Evolutionary conservation across 2,113 vertebrate genomes (phyloP).

Genomic region (Polypterus senegalus): DNA sequence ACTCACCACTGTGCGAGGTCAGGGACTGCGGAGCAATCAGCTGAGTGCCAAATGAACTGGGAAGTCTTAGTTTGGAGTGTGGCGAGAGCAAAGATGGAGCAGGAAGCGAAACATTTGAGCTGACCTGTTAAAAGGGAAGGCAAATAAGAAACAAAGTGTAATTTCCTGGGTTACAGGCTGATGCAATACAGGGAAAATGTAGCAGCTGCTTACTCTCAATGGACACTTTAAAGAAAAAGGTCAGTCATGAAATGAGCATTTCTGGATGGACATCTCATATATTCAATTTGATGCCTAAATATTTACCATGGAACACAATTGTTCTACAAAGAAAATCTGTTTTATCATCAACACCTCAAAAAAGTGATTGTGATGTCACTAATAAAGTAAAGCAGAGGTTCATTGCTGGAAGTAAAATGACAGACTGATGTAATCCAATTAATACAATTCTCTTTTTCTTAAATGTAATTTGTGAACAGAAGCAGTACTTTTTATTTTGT

Average conservation of each 20-base stretch:
- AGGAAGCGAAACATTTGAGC: conserved; percentile 56
- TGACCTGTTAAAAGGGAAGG: conserved; percentile 57
- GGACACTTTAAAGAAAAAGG: conserved; percentile 11
- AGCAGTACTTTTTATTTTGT: too few relatives aligned
- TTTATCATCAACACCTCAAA: too few relatives aligned
- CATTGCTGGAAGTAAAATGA: too few relatives aligned
- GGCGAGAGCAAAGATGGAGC: conserved; percentile 59
- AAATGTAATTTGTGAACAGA: too few relatives aligned
- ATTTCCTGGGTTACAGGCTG: conserved; percentile 45
- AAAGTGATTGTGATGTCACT: too few relatives aligned
- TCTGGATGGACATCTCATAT: not conserved
- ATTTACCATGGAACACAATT: too few relatives aligned
- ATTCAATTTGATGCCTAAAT: too few relatives aligned
- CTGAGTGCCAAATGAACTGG: conserved; percentile 35
- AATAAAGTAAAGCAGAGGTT: too few relatives aligned
- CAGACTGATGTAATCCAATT: too few relatives aligned
- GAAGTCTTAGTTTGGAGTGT: conserved; percentile 55
- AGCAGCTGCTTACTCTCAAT: conserved; percentile 25
- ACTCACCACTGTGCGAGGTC: conserved; percentile 52
- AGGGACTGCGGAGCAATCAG: conserved; percentile 45
- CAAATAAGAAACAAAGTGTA: conserved; percentile 40
- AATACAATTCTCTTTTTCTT: too few relatives aligned
- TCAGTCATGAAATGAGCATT: not conserved
- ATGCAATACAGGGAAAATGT: conserved; percentile 35
- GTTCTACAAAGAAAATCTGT: too few relatives aligned